Percentiles rank a stretch among this genome's conserved stretches.
Evolutionary conservation across 1,140 invertebrate species (phyloP).

Genomic region (Lepeophtheirus salmonis): DNA sequence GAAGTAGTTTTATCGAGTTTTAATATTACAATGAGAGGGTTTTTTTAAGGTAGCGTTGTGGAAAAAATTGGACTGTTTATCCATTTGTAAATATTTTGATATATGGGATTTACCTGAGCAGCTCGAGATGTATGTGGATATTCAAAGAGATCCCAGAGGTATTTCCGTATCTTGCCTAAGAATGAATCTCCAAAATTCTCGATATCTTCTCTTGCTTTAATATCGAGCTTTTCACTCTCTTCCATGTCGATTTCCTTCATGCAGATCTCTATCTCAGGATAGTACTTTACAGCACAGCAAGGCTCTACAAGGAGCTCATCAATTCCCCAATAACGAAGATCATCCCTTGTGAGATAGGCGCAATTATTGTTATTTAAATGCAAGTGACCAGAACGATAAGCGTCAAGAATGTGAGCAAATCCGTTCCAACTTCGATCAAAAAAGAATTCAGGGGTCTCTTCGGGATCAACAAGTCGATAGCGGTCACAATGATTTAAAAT

Average conservation of each 20-base stretch:
- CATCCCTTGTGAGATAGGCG: background rate
- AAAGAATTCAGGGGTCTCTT: slow-evolving; percentile 9
- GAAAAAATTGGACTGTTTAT: no score
- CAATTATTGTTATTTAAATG: slow-evolving; percentile 10
- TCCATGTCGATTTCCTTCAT: slow-evolving; percentile 12
- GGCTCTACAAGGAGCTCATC: slow-evolving; percentile 14
- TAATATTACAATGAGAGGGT: no score
- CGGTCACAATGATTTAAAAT: slow-evolving; percentile 7
- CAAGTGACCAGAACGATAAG: slow-evolving; percentile 9
- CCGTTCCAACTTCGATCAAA: slow-evolving; percentile 11
- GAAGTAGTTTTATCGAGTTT: no score
- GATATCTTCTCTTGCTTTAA: background rate
- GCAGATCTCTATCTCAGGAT: slow-evolving; percentile 14
- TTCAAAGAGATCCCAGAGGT: slow-evolving; percentile 13
- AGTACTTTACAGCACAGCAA: slow-evolving; percentile 17
- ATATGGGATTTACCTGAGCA: slow-evolving; percentile 8
- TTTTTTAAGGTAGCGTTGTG: no score
- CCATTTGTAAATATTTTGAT: no score
- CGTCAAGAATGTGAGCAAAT: slow-evolving; percentile 9
- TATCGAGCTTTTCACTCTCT: background rate
- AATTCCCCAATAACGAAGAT: slow-evolving; percentile 9
- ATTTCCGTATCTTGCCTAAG: slow-evolving; percentile 4
- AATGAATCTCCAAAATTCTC: slow-evolving; percentile 5
- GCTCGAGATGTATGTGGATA: slow-evolving; percentile 10
- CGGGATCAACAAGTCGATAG: background rate